Evolutionary conservation across 2,888 invertebrate genomes (phyloP).

Genomic region (Pterobdella sp.): DNA sequence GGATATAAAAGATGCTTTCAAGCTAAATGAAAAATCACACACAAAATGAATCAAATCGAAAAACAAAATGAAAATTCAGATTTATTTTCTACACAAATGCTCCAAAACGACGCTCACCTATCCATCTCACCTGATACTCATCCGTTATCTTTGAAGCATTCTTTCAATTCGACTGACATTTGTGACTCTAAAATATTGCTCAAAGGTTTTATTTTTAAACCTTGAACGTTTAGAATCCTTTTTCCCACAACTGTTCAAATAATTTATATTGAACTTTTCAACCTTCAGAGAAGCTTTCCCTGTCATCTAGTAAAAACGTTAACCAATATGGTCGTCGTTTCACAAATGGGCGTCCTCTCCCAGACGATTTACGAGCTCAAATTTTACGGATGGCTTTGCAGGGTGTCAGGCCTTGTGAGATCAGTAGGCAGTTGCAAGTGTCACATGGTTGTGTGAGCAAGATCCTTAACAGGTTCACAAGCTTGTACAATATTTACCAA

Average conservation of each 20-base stretch:
- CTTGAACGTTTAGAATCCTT: background rate
- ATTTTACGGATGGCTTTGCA: slow-evolving; percentile 50
- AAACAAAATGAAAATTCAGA: background rate
- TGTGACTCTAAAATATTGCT: background rate
- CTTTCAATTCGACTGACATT: background rate
- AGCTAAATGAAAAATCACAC: no score
- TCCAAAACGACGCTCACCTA: no score
- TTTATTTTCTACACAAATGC: background rate
- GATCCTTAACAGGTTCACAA: slow-evolving; percentile 48
- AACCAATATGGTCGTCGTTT: slow-evolving; percentile 51
- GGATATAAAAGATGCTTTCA: no score
- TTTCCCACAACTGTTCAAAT: background rate
- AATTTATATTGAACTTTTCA: background rate
- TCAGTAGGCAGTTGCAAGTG: slow-evolving; percentile 49
- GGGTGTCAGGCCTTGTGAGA: slow-evolving; percentile 50
- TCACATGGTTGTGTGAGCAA: slow-evolving; percentile 52
- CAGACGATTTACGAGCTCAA: slow-evolving; percentile 49
- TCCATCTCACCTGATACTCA: background rate
- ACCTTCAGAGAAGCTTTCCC: background rate
- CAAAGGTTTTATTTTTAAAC: slow-evolving; percentile 3
- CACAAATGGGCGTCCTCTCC: slow-evolving; percentile 50
- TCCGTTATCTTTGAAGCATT: background rate
- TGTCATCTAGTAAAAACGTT: slow-evolving; percentile 44
- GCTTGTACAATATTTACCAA: background rate
- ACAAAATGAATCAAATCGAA: no score